phyloP scores from a whole-genome alignment of 2,888 invertebrate genomes.

The Pristionchus maxplancki region DNA sequence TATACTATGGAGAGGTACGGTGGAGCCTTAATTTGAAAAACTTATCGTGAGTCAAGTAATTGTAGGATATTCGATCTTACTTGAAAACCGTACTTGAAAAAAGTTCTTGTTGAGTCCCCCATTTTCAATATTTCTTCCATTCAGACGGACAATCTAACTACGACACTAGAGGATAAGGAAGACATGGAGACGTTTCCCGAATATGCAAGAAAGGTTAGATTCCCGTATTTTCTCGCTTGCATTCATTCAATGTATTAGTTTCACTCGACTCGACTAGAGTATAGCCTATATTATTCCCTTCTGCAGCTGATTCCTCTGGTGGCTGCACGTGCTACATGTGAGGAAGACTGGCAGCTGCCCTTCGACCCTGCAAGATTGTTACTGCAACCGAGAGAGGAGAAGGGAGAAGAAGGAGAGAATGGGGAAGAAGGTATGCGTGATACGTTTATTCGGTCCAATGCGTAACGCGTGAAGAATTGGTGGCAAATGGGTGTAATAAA shows the following conservation, averaged over 20 bases:
- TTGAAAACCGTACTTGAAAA: no score
- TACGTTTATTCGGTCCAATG: no score
- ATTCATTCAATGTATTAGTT: no score
- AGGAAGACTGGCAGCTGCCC: background rate
- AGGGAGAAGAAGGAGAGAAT: background rate
- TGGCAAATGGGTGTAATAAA: no score
- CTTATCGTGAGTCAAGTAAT: background rate
- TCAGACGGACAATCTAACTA: background rate
- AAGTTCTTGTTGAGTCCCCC: no score
- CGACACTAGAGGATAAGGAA: background rate
- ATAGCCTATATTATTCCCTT: no score
- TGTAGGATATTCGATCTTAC: no score
- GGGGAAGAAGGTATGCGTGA: background rate
- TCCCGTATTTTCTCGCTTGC: background rate
- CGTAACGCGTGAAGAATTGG: no score
- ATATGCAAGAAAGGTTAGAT: background rate
- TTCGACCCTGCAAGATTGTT: background rate
- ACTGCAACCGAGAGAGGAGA: background rate
- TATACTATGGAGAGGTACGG: conserved; percentile 38
- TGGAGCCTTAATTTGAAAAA: background rate
- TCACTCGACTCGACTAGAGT: no score
- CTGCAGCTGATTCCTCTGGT: conserved; percentile 20
- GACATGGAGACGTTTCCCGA: conserved; percentile 24
- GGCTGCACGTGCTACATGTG: background rate
- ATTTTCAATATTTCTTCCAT: background rate